Conservation (phyloP, 2,797 vertebrate species). For the Mastacembelus armatus region DNA sequence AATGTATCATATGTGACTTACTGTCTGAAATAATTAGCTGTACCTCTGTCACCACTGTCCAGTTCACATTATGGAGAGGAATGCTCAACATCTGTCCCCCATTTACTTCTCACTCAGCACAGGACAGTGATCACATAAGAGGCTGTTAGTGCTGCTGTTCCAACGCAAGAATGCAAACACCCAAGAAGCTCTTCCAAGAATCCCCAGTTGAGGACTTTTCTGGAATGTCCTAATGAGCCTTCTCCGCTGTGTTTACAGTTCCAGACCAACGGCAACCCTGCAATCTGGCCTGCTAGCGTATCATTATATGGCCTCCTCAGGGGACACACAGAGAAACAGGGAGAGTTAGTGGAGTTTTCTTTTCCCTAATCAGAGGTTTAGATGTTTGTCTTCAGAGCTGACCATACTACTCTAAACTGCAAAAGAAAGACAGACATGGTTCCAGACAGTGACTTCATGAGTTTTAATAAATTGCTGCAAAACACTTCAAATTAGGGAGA, state of each 20-base stretch:
- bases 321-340: constrained; percentile 54
- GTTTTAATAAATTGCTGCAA: constrained; percentile 45
- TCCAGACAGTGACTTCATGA: constrained; percentile 43
- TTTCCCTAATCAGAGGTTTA: constrained; percentile 50
- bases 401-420: constrained; percentile 42
- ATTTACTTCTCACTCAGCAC: constrained; percentile 53
- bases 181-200: constrained; percentile 76
- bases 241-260: constrained; percentile 78
- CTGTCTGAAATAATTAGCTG: too few species aligned
- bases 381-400: constrained; percentile 50
- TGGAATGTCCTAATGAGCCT: constrained; percentile 82
- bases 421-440: constrained; percentile 24
- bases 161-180: constrained; percentile 80
- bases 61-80: constrained; percentile 46
- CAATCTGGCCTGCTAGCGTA: constrained; percentile 77
- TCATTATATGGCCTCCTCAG: constrained; percentile 77
- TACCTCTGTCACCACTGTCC: constrained; percentile 22
- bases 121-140: constrained; percentile 68
- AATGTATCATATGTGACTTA: too few species aligned
- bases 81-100: constrained; percentile 65
- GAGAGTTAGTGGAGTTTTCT: constrained; percentile 53
- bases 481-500: constrained; percentile 44
- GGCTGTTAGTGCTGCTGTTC: constrained; percentile 59
- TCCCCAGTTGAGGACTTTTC: constrained; percentile 80
- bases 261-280: constrained; percentile 77